A percentile compares a stretch with the other conserved stretches of the same genome.
Evolutionary conservation across 2,113 vertebrate genomes (phyloP).

Genomic region (Pelodiscus sinensis): DNA sequence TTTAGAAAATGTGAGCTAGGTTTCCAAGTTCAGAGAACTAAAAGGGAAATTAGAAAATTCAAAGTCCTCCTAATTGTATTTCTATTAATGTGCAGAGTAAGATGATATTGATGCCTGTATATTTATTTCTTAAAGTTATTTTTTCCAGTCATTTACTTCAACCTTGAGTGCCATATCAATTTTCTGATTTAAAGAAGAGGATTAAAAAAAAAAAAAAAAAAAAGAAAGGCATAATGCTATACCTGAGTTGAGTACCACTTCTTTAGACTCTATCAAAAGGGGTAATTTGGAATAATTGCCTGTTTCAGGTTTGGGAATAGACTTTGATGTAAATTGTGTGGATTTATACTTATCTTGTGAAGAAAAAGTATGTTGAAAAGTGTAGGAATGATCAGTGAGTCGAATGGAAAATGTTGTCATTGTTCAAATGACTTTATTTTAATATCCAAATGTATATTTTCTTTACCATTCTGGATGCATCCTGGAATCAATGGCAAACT

Average conservation of each 20-base stretch:
- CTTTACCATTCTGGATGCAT: slow-evolving; percentile 20
- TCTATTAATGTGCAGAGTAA: slow-evolving; percentile 61
- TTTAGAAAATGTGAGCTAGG: background rate
- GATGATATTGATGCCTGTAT: slow-evolving; percentile 33
- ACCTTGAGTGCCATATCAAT: slow-evolving; percentile 55
- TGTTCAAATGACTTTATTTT: slow-evolving; percentile 13
- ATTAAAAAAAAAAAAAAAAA: slow-evolving; percentile 75
- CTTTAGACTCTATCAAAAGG: slow-evolving; percentile 74
- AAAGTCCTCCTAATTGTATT: slow-evolving; percentile 14
- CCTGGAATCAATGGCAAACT: slow-evolving; percentile 20
- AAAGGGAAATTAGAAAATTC: slow-evolving; percentile 19
- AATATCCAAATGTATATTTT: background rate
- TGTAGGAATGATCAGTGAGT: background rate
- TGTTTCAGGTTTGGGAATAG: slow-evolving; percentile 69
- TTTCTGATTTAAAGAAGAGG: slow-evolving; percentile 78
- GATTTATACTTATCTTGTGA: background rate
- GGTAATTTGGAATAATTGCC: slow-evolving; percentile 79
- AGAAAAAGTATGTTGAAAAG: slow-evolving; percentile 19
- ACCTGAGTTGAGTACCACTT: slow-evolving; percentile 73
- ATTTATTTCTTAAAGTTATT: slow-evolving; percentile 75
- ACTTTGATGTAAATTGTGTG: slow-evolving; percentile 33
- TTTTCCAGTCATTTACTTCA: slow-evolving; percentile 68
- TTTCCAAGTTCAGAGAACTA: background rate
- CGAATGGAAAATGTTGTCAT: background rate
- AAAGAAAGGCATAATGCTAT: slow-evolving; percentile 67